These are phyloP conservation scores for Drosophila malerkotliana DNA, from an alignment of 1,140 invertebrate genomes.

Conservation along the genomic window DNA sequence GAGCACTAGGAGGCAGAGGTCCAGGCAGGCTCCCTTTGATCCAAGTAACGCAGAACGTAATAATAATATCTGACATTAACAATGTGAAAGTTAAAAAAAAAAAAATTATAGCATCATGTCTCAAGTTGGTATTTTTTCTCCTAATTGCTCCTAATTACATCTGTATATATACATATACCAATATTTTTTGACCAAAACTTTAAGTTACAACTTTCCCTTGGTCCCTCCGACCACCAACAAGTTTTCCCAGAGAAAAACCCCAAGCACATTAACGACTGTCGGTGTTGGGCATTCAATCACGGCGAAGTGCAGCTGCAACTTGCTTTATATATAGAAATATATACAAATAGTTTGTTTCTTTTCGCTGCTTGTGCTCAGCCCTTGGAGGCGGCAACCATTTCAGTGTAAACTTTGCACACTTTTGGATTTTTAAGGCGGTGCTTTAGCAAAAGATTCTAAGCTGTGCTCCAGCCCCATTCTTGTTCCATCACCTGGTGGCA, in stretches of 20 bases:
- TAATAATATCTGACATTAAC: neutral
- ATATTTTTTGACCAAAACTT: constrained; percentile 18
- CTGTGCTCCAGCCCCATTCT: constrained; percentile 11
- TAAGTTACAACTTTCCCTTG: constrained; percentile 45
- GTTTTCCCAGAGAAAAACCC: constrained; percentile 42
- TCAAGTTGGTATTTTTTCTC: no score
- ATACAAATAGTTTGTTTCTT: constrained; percentile 65
- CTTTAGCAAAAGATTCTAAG: constrained; percentile 27
- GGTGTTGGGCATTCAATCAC: constrained; percentile 64
- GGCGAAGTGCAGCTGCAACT: constrained; percentile 55
- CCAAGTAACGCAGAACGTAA: neutral
- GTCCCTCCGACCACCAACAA: constrained; percentile 34
- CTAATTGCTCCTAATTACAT: no score
- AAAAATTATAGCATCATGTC: no score
- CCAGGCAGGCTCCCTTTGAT: neutral
- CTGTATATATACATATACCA: no score
- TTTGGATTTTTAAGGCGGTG: constrained; percentile 15
- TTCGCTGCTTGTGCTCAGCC: constrained; percentile 6
- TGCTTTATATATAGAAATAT: constrained; percentile 22
- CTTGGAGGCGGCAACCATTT: constrained; percentile 35
- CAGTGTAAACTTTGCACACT: constrained; percentile 61
- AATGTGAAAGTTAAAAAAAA: no score
- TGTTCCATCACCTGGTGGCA: constrained; percentile 31
- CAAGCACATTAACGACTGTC: constrained; percentile 56
- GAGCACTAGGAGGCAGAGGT: neutral